phyloP scores from a whole-genome alignment of 1,140 invertebrate genomes.

The Ooceraea biroi region DNA sequence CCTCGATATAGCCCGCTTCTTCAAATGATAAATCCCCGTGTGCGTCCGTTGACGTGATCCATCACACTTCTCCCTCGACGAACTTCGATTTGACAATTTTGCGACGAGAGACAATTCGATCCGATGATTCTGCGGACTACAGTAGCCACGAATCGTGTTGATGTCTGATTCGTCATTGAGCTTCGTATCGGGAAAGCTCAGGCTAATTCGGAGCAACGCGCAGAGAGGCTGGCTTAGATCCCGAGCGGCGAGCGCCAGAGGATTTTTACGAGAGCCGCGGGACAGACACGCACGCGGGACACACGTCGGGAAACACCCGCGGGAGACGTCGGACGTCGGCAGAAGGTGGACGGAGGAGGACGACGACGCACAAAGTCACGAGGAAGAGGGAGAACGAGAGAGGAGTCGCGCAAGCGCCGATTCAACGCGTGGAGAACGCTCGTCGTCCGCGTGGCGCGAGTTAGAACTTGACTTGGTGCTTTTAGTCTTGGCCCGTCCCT shows the following conservation, averaged over 20 bases:
- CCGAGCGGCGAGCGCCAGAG: slow-evolving; percentile 22
- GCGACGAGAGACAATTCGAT: neutral
- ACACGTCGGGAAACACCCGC: slow-evolving; percentile 17
- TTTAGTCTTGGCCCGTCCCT: slow-evolving; percentile 80
- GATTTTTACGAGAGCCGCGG: slow-evolving; percentile 31
- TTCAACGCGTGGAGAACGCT: slow-evolving; percentile 70
- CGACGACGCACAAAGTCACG: neutral
- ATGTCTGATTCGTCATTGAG: slow-evolving; percentile 24
- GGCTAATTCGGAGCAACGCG: slow-evolving; percentile 35
- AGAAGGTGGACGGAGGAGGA: slow-evolving; percentile 45
- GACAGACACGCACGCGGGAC: slow-evolving; percentile 5
- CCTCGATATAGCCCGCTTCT: neutral
- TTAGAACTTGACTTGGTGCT: slow-evolving; percentile 78
- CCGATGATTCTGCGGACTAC: neutral
- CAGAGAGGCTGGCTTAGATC: neutral
- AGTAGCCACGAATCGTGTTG: neutral
- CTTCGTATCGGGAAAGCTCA: neutral
- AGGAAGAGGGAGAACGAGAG: slow-evolving; percentile 34
- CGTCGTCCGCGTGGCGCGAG: slow-evolving; percentile 78
- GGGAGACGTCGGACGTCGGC: neutral
- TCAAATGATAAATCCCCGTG: slow-evolving; percentile 20
- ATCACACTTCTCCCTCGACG: neutral
- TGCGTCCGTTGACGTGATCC: neutral
- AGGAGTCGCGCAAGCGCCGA: slow-evolving; percentile 76
- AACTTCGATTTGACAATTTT: no score